phyloP scores from a whole-genome alignment of 2,113 vertebrate species.

The Tricholaema leucomelas region DNA sequence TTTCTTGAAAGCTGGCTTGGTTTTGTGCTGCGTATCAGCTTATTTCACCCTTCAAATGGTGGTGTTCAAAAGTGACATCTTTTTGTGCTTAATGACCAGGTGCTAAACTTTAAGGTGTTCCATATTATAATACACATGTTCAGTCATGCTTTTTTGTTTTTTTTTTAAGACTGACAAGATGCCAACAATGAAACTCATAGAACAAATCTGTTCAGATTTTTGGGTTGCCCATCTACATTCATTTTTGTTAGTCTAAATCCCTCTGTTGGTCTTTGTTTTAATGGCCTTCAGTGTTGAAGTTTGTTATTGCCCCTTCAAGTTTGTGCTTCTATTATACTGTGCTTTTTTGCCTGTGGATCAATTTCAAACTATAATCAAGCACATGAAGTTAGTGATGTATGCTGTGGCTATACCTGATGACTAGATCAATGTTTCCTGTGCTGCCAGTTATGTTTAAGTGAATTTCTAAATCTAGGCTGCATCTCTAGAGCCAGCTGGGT shows the following conservation, averaged over 20 bases:
- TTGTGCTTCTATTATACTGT: not conserved
- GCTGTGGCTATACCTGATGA: not conserved
- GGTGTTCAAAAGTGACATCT: not conserved
- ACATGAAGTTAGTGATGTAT: not conserved
- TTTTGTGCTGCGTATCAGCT: not conserved
- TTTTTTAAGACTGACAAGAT: not conserved
- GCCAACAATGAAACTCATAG: not conserved
- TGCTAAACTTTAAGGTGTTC: not conserved
- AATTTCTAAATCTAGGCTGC: not conserved
- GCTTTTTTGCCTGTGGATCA: not conserved
- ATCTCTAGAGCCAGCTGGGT: not conserved
- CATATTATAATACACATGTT: not conserved
- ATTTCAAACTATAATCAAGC: not conserved
- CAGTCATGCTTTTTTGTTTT: not conserved
- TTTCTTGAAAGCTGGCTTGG: not conserved
- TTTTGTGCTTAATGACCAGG: not conserved
- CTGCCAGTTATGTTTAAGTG: not conserved
- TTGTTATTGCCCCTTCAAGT: not conserved
- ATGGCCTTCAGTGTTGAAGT: not conserved
- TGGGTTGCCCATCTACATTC: not conserved
- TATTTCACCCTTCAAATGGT: not conserved
- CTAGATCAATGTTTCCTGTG: not conserved
- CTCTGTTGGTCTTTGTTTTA: not conserved
- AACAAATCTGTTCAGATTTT: not conserved
- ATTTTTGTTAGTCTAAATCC: not conserved